Evolutionary conservation across 2,113 vertebrate genomes (phyloP).

Genomic region (Xyrauchen texanus): DNA sequence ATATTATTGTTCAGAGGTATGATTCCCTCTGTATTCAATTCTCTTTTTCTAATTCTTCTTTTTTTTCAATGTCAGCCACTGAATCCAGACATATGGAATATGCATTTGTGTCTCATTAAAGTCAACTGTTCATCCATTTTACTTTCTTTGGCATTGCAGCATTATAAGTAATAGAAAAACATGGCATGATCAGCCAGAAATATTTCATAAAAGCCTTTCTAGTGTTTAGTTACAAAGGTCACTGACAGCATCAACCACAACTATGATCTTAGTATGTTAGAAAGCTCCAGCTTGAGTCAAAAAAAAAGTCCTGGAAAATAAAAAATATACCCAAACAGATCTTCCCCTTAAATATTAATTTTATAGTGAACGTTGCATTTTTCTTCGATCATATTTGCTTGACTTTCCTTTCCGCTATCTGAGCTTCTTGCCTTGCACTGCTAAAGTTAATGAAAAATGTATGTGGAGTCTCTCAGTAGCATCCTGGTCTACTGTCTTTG

Average conservation of each 20-base stretch:
- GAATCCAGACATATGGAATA: background rate
- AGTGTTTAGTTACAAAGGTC: background rate
- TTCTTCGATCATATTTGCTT: constrained; percentile 60
- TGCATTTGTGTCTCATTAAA: background rate
- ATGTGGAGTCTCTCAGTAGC: constrained; percentile 48
- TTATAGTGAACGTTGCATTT: constrained; percentile 58
- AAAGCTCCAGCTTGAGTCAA: background rate
- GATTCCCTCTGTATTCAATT: background rate
- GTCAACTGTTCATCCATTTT: background rate
- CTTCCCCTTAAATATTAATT: constrained; percentile 61
- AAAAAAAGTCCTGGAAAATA: too few relatives aligned
- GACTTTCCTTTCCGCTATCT: constrained; percentile 52
- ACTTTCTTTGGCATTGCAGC: background rate
- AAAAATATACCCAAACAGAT: constrained; percentile 1
- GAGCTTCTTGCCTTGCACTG: constrained; percentile 48
- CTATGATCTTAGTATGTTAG: background rate
- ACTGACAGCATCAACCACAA: background rate
- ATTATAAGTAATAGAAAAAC: background rate
- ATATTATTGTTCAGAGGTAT: constrained; percentile 1
- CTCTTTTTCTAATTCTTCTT: background rate
- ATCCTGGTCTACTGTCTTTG: constrained; percentile 30
- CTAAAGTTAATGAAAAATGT: constrained; percentile 58
- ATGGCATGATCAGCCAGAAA: background rate
- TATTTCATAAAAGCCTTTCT: background rate
- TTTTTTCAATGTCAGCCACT: background rate